These are phyloP conservation scores for Diaphora mendica DNA, from an alignment of 2,888 invertebrate species.

Conservation along the genomic window DNA sequence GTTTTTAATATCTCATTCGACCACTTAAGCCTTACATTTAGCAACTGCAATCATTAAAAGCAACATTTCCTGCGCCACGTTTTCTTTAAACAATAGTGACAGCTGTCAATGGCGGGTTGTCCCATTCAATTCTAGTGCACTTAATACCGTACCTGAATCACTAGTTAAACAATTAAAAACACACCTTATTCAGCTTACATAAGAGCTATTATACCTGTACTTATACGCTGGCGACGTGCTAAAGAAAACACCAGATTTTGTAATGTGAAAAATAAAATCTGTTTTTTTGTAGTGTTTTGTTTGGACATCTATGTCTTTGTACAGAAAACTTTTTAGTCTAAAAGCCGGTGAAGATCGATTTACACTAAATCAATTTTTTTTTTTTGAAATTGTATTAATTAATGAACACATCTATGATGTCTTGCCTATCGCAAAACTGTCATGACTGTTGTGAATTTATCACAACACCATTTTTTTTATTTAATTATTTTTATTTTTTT, in stretches of 20 bases:
- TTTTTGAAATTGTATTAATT: no score
- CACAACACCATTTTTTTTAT: no score
- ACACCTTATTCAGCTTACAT: neutral
- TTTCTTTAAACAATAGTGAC: constrained; percentile 55
- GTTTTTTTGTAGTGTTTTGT: constrained; percentile 22
- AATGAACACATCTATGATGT: no score
- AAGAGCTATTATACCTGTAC: constrained; percentile 9
- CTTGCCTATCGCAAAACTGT: no score
- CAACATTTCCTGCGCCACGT: constrained; percentile 52
- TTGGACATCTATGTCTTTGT: neutral
- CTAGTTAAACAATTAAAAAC: constrained; percentile 14
- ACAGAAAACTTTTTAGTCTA: no score
- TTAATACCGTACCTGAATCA: constrained; percentile 31
- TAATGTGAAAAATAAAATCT: constrained; percentile 47
- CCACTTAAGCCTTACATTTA: constrained; percentile 64
- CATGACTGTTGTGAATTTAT: no score
- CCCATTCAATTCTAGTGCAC: constrained; percentile 57
- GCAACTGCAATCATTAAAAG: constrained; percentile 65
- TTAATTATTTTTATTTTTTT: no score
- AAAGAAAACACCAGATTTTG: constrained; percentile 46
- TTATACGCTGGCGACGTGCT: constrained; percentile 27
- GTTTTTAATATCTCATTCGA: constrained; percentile 73
- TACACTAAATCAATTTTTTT: no score
- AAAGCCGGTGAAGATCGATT: no score
- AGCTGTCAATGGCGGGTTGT: constrained; percentile 55